Evolutionary conservation across 2,888 invertebrate species (phyloP), one percentile per base, ranked within the genome.

Genomic region (Chromoteleia sp.): DNA sequence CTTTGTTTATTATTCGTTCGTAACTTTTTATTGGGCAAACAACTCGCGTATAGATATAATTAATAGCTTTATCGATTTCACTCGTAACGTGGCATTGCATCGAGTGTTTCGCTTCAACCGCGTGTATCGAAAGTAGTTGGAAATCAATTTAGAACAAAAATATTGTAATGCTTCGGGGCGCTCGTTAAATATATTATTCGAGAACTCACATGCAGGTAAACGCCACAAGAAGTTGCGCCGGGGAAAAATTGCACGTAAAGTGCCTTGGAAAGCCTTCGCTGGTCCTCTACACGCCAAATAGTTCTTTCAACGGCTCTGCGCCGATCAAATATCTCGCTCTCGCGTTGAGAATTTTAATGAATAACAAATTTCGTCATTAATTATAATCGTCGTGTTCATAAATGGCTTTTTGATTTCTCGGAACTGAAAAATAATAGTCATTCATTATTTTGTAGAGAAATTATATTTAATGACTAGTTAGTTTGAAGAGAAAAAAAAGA

Each of bases 1-100:
- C 29, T 73, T 73, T 61, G 52, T 61, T 73, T 61, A 73, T 73
- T 52, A 61, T 73, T 73, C 54, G 43, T 54, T 73, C 54, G 54
- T 73, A 63, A 73, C 63, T 63, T 73, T 73, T 61, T 73, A 54
- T 73, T 54, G 54, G 1, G 17, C 52, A 48, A 50, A 61, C 41
- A 63, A 52, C 21, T 52, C 30, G 48, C 33, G 45, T 25, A 17
- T 33, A 33, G n/a, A 41, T 73, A 36, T 73, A 73, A 73, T 73
- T 73, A 73, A 73, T 63, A 36, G 41, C 45, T 54, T 41, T 52
- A 73, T 73, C 73, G 54, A 73, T 63, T 63, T 2, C 12, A 59
- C 30, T 19, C 5, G 19, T 4, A 12, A 25, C 17, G 21, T 59
- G 59, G 21, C 48, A 65, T 65, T 65, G 36, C 45, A 58, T 15